Evolutionary conservation across 2,888 invertebrate genomes (phyloP).

Genomic region (Lycophotia porphyrea): DNA sequence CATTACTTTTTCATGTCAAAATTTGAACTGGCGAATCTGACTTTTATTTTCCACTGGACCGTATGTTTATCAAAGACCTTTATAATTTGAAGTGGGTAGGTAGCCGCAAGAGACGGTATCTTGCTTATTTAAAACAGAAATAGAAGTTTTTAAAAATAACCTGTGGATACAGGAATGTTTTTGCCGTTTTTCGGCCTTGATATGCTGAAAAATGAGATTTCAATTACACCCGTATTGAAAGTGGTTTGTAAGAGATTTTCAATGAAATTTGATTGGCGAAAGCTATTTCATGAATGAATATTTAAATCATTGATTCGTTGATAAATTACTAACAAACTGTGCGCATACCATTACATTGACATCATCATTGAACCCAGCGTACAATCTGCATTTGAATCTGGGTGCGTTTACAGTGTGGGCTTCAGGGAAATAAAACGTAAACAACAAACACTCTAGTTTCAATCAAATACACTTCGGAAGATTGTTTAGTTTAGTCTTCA

Average conservation of each 20-base stretch:
- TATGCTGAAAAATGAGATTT: constrained; percentile 23
- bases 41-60: constrained; percentile 57
- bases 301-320: not conserved
- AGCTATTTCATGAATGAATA: not conserved
- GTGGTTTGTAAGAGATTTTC: not conserved
- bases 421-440: not conserved
- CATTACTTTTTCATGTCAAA: constrained; percentile 44
- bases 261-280: not conserved
- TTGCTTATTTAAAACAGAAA: constrained; percentile 64
- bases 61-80: constrained; percentile 59
- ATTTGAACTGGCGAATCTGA: constrained; percentile 36
- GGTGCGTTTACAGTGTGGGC: not conserved
- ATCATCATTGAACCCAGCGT: not conserved
- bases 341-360: not conserved
- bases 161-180: constrained; percentile 23
- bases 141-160: constrained; percentile 50
- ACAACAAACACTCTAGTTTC: constrained; percentile 13
- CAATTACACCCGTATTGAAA: constrained; percentile 19
- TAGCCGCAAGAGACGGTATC: constrained; percentile 56
- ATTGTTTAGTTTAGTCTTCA: constrained; percentile 8
- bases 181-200: constrained; percentile 20
- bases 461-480: constrained; percentile 21
- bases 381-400: not conserved
- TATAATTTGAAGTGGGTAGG: constrained; percentile 65
- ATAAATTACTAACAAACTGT: not conserved